Evolutionary conservation across 2,797 vertebrate species (phyloP), one percentile per base, ranked within the genome.

Genomic region (Characodon lateralis): DNA sequence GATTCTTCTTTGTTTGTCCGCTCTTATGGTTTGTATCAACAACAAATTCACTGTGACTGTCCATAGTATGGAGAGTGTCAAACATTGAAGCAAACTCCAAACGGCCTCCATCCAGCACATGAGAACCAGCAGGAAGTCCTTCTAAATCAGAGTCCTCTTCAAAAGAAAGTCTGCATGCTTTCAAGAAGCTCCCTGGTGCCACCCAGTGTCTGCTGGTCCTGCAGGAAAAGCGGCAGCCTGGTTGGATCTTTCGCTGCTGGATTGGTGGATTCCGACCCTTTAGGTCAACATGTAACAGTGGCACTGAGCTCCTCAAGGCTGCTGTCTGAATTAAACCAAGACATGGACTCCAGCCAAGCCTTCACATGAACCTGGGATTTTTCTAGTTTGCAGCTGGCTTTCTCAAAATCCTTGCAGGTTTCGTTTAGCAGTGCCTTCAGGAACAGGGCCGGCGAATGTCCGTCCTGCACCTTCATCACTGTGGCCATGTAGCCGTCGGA

Each of bases 401-500:
- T 95, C 92, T 98, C 97, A 72, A 99, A 96, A 22, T 93, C 93
- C 43, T 93, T 94, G 9, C 92, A 83, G n/a, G 95, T 91, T 80
- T 98, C 96, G 77, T 96, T 94, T 1, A 99, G 91, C 73, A 98
- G 92, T 0, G 89, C 85, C 84, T 94, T 96, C 80, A 97, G 70
- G 78, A 98, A 89, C 26, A 83, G 35, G 3, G 94, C 90, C 0
- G 98, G 94, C 28, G 96, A 95, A 50, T 95, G 83, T 35, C 72
- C 89, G 22, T 92, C 92, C 6, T 91, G 83, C 76, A 96, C 93
- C 63, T 93, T 95, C 79, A 99, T 94, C 7, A 97, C 93, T 5
- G 98, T 98, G 85, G 97, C 88, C 96, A 98, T 97, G 89, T 99
- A 99, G 28, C 98, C 98, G 83, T 99, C 98, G 61, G 98, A 99